Conservation (phyloP, 2,797 vertebrate species). For the Platalea minor region DNA sequence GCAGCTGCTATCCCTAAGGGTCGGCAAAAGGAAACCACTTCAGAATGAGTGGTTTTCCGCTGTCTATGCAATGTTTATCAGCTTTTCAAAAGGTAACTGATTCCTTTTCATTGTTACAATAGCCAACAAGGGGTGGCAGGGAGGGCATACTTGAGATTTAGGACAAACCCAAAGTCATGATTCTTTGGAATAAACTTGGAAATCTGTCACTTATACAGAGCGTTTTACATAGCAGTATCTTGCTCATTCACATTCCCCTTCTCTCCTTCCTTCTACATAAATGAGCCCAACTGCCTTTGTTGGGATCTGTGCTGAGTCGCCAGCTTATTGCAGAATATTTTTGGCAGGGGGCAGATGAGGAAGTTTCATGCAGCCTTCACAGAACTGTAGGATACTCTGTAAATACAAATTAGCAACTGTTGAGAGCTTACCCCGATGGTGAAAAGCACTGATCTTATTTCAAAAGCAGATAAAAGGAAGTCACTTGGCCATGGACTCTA, state of each 20-base stretch:
- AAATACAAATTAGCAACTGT: neutral
- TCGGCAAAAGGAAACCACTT: slow-evolving; percentile 22
- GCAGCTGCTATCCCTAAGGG: neutral
- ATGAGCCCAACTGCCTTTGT: neutral
- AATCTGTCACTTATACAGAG: neutral
- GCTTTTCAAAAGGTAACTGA: neutral
- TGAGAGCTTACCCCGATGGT: neutral
- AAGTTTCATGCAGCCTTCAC: neutral
- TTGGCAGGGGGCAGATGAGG: neutral
- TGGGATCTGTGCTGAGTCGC: neutral
- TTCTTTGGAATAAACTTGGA: neutral
- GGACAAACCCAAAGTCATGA: neutral
- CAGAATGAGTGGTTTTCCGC: slow-evolving; percentile 21
- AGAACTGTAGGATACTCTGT: neutral
- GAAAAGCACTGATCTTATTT: neutral
- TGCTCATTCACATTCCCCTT: neutral
- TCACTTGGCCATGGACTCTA: neutral
- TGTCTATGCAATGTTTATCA: neutral
- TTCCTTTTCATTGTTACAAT: neutral
- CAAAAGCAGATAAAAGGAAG: neutral
- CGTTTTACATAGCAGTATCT: neutral
- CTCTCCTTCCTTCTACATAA: neutral
- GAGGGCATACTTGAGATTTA: neutral
- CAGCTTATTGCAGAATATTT: neutral
- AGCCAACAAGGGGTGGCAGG: neutral